Evolutionary conservation across 2,113 vertebrate species (phyloP), one percentile per base, ranked within the genome.

Genomic region (Phalacrocorax aristotelis): DNA sequence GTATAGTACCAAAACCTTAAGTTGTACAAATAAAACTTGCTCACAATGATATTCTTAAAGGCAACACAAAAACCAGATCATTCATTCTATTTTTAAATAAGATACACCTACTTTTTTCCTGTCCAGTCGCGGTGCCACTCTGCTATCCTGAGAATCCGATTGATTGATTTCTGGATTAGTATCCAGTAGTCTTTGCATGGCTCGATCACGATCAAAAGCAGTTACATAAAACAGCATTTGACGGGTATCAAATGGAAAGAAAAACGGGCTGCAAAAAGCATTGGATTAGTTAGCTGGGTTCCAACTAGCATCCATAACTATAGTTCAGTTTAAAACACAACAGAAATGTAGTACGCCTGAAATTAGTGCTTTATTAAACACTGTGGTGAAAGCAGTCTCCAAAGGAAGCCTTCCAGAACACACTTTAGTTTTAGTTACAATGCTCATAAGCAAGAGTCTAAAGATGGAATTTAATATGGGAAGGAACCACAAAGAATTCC

Each of bases 201-300:
- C 99, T 97, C 99, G 98, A 95, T 99, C 99, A 9, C 99, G 99
- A 96, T 99, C 99, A 97, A 99, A 99, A n/a, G 99, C 99, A n/a
- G 99, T 99, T 58, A 99, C 99, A 57, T 99, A 99, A 97, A 99
- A 99, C 74, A 99, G 97, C 99, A 99, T 99, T 99, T 99, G 99
- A 94, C 99, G 98, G 36, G 99, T 99, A 97, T 99, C 99, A 95
- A 99, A 99, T 2, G 99, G 99, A 97, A 99, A 99, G 98, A 99
- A 99, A 98, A 99, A 99, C 0, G 99, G 99, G 98, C 99, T 99
- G 97, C 30, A 96, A 97, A 95, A 79, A 97, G 52, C 61, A 87
- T 92, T 75, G 52, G 10, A 66, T 97, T 57, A 92, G 66, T 94
- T 52, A 95, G 62, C 18, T 85, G 38, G 16, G 38, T 46, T 80